Base-by-base conservation (phyloP, 2,797 vertebrate genomes). In the Bryconaethiops microstoma region DNA sequence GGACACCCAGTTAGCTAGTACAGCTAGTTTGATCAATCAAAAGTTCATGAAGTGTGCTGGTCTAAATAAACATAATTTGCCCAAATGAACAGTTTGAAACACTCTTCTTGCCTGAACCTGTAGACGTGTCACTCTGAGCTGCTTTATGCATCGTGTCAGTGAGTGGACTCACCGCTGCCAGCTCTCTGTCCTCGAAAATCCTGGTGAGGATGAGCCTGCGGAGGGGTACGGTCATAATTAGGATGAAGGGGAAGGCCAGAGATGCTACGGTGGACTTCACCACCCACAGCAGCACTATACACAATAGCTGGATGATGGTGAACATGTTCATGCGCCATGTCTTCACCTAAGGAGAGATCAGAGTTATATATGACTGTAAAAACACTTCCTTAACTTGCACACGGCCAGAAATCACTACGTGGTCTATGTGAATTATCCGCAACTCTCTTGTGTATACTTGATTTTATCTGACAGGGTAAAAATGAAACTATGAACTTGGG, bases 291-390 rank as follows among this genome's bases (percentile, higher is more conserved):
- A 97, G 90, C 16, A 96, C 93, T 2, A 99, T 97, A 91, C 98
- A 99, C 63, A 91, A 87, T 92, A 99, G 90, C 91, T 99, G 98
- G 88, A 97, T 96, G 86, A 95, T 92, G 80, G 98, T 99, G 90
- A 99, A 99, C 91, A 99, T 94, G 90, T 99, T 98, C 98, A 99
- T 99, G 29, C 97, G 95, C 98, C 97, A 98, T 0, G 97, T 99
- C 92, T 95, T 98, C 88, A 99, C 98, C 98, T 99, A 89, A 50
- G 39, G 23, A 76, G 13, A 60, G 7, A 52, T 17, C 39, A 0
- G 0, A 57, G 52, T 19, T 69, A 39, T 52, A 59, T 68, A 14
- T 19, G 13, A 40, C 57, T 63, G 42, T 6, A 79, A 48, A 29
- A 52, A 13, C 48, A 52, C 10, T 69, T 29, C 4, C 19, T 48